Evolutionary conservation across 2,797 vertebrate species (phyloP).

Genomic region (Euthynnus affinis): DNA sequence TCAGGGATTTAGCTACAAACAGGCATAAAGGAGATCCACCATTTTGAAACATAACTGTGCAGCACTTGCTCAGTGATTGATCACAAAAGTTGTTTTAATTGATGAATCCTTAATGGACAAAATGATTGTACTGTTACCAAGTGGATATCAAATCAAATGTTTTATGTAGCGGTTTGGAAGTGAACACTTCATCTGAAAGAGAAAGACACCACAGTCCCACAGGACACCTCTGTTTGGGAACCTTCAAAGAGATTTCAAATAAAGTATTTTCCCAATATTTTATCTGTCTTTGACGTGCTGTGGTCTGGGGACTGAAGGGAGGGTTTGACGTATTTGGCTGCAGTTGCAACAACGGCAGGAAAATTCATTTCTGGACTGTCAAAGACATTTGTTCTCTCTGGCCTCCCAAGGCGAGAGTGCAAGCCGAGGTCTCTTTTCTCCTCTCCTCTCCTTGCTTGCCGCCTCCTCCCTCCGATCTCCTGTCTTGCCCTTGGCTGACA

Average conservation of each 20-base stretch:
- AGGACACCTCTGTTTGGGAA: slow-evolving; percentile 37
- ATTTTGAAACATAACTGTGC: not conserved
- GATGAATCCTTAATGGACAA: not conserved
- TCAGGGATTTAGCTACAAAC: not conserved
- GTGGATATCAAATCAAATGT: not conserved
- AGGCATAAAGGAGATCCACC: not conserved
- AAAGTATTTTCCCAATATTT: slow-evolving; percentile 64
- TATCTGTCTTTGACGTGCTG: slow-evolving; percentile 62
- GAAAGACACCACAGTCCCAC: slow-evolving; percentile 19
- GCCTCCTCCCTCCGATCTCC: slow-evolving; percentile 49
- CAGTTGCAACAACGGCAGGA: slow-evolving; percentile 74
- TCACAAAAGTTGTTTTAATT: not conserved
- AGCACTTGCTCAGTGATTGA: not conserved
- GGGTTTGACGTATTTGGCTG: slow-evolving; percentile 70
- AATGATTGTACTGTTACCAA: slow-evolving; percentile 10
- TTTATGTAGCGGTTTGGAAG: slow-evolving; percentile 32
- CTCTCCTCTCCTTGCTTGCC: slow-evolving; percentile 30
- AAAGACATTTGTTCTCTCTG: slow-evolving; percentile 76
- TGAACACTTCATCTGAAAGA: slow-evolving; percentile 19
- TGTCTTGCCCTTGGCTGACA: slow-evolving; percentile 73
- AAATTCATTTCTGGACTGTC: slow-evolving; percentile 80
- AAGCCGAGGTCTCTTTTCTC: slow-evolving; percentile 53
- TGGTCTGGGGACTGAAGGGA: slow-evolving; percentile 67
- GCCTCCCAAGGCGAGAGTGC: slow-evolving; percentile 71
- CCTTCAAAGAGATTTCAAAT: slow-evolving; percentile 60